Evolutionary conservation across 2,797 vertebrate genomes (phyloP), one percentile per base, ranked within the genome.

Genomic region (Naso thynnoides): DNA sequence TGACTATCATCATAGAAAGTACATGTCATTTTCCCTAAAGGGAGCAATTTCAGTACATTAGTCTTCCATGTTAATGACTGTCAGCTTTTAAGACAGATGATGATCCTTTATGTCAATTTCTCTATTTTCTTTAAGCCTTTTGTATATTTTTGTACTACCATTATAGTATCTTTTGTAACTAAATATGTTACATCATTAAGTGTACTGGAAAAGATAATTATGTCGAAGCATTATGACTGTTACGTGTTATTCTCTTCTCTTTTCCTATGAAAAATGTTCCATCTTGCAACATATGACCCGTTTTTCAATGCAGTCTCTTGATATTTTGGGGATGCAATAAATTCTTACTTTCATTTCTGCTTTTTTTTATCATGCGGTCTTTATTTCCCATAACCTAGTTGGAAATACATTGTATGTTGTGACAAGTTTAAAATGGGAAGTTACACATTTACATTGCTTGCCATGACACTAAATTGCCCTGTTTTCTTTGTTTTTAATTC

Each of bases 321-420:
- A 8, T 48, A 39, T 59, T 8, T 23, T 31, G 3, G 60, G 42
- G 23, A 55, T 36, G 49, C 9, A 81, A 65, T 73, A 57, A 42
- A 71, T 9, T 45, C 14, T 8, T 7, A 23, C 23, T 80, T 62
- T 82, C 21, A 66, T 66, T 83, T 88, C 73, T 78, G 50, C 58
- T 70, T 72, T 83, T 73, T 3, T 55, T 60, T 60, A 1, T 7
- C n/a, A 41, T 42, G 29, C 42, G 0, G 1, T 42, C 76, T 67
- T 1, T 54, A 14, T 58, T 74, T 73, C 14, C 7, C 16, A 27
- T 29, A 15, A 42, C 3, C 7, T 14, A 59, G 7, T 0, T 42
- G 15, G 15, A 56, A 60, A 8, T 49, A 18, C 47, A 27, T 60
- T 68, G 1, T 33, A 18, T 9, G 6, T 8, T 19, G n/a, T 49